Evolutionary conservation across 2,113 vertebrate species (phyloP), one percentile per base, ranked within the genome.

Genomic region (Phaethon lepturus): DNA sequence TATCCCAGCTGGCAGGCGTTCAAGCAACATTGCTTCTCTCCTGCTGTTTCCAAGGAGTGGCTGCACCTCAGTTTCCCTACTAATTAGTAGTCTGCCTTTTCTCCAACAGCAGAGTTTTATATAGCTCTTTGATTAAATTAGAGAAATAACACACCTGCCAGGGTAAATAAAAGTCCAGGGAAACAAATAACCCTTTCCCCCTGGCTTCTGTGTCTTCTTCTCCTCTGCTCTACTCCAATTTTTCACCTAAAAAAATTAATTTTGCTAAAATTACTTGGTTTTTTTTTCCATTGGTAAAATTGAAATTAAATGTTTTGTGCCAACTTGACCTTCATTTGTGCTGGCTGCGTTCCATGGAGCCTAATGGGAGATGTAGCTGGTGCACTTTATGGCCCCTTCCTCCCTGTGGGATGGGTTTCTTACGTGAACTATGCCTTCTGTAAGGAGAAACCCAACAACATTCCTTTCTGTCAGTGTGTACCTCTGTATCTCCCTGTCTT

Each of bases 281-380:
- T 1, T 73, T 52, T 68, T 66, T 33, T 35, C 69, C 49, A 49
- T 40, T 76, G 83, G 44, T 29, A 80, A 92, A 96, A 55, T 67
- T 58, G 25, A 90, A 93, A 88, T 94, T 50, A 93, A 93, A 47
- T 78, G 10, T 90, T 90, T 80, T 93, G 14, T 92, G 60, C 38
- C 33, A 82, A 24, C 9, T 59, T 82, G 52, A 67, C 31, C 71
- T 71, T 71, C 8, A 85, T 90, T 92, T 92, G 31, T 60, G 13
- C 47, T 88, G 47, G 31, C 38, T 78, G 47, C 91, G 15, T 16
- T 89, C 63, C 42, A 20, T 44, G n/a, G 42, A 87, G 5, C 26
- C 73, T 87, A 52, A 9, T 29, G 78, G 33, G 77, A 87, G 8
- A 42, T 71, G 29, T 50, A 73, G n/a, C 53, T 42, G 66, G 18